phyloP scores from a whole-genome alignment of 2,888 invertebrate species.

The Rhamphomyia laevipes region DNA sequence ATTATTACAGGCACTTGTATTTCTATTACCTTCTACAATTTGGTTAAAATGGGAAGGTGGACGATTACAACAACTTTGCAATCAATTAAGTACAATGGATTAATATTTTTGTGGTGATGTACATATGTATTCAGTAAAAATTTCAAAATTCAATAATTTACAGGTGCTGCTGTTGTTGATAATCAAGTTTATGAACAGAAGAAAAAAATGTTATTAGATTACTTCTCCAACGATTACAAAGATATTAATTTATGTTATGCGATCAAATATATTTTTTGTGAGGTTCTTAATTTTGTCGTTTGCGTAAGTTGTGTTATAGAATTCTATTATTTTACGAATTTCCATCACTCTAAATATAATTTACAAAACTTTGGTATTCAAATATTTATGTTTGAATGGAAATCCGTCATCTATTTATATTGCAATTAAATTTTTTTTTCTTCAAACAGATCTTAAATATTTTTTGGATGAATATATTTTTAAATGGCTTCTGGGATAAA shows the following conservation, averaged over 20 bases:
- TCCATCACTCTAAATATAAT: background rate
- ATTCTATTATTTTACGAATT: too few relatives aligned
- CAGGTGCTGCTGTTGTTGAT: slow-evolving; percentile 21
- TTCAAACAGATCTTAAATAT: slow-evolving; percentile 26
- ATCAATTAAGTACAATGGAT: slow-evolving; percentile 23
- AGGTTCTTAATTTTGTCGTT: slow-evolving; percentile 59
- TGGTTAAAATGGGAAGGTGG: slow-evolving; percentile 39
- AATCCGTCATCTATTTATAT: background rate
- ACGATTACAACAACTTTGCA: slow-evolving; percentile 33
- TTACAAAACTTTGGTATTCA: background rate
- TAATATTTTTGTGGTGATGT: background rate
- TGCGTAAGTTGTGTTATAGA: slow-evolving; percentile 45
- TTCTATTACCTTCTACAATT: slow-evolving; percentile 31
- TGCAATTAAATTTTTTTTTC: background rate
- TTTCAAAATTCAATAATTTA: background rate
- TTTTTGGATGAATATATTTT: slow-evolving; percentile 26
- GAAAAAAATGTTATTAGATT: slow-evolving; percentile 21
- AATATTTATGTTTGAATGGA: background rate
- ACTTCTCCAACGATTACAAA: slow-evolving; percentile 27
- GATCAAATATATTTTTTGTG: slow-evolving; percentile 55
- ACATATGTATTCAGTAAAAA: background rate
- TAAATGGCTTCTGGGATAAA: slow-evolving; percentile 31
- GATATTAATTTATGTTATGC: slow-evolving; percentile 43
- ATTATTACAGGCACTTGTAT: slow-evolving; percentile 27
- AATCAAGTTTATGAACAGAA: slow-evolving; percentile 17